A percentile compares a stretch with the other conserved stretches of the same genome.
Evolutionary conservation across 2,797 vertebrate genomes (phyloP).

Genomic region (Acanthurus leucopareius): DNA sequence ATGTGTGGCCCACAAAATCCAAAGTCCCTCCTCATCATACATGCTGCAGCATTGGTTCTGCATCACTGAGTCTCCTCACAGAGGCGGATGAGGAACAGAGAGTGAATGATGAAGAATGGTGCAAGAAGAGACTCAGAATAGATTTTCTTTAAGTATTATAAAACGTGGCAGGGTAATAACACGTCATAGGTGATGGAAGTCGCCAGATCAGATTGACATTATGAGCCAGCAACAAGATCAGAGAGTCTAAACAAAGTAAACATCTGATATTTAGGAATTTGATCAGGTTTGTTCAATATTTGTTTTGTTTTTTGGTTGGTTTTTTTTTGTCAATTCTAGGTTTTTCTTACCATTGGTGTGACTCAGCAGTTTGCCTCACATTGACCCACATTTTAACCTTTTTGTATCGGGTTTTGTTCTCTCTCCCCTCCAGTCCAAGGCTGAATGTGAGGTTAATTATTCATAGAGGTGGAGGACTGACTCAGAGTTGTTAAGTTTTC

Average conservation of each 20-base stretch:
- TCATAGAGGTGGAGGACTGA: conserved; percentile 47
- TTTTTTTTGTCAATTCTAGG: neutral
- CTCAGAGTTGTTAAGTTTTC: conserved; percentile 46
- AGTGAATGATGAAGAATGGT: neutral
- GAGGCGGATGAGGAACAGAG: conserved; percentile 2
- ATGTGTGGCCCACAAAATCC: conserved; percentile 35
- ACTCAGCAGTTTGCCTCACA: conserved; percentile 42
- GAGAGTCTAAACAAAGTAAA: neutral
- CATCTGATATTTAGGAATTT: neutral
- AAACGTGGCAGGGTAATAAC: too few species aligned
- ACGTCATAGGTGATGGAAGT: neutral
- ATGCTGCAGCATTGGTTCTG: conserved; percentile 43
- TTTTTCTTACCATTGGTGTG: conserved; percentile 24
- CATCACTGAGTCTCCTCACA: conserved; percentile 26
- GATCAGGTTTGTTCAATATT: neutral
- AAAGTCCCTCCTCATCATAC: conserved; percentile 29
- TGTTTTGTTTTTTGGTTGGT: neutral
- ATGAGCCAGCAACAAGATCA: too few species aligned
- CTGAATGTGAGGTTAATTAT: conserved; percentile 54
- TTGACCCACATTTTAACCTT: conserved; percentile 42
- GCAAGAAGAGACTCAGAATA: neutral
- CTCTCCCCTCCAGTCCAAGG: conserved; percentile 5
- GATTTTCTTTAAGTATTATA: neutral
- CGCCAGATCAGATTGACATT: too few species aligned
- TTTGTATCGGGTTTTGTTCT: conserved; percentile 13